Base-by-base conservation (phyloP, 2,113 vertebrate genomes). In the Emydocephalus ijimae region DNA sequence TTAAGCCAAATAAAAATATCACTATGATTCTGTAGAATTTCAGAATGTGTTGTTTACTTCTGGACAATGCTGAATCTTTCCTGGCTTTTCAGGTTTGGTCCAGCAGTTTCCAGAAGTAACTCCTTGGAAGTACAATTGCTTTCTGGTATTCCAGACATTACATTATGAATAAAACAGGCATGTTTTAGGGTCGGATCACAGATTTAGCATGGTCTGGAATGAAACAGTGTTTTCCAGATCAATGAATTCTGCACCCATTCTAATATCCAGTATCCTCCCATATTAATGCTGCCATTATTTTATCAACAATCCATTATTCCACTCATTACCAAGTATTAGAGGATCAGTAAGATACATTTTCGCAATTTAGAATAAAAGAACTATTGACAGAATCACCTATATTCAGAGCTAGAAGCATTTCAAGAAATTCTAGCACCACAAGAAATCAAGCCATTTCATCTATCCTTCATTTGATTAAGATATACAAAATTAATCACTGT, bases 351-450 rank as follows among this genome's bases (percentile, higher is more conserved):
- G 21, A 20, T 4, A 91, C 10, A 61, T 3, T 23, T 92, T 43
- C 7, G 1, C 8, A 39, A 29, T 5, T 43, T 10, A 39, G 5
- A 24, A 52, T 48, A 61, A 87, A 88, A 74, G 15, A 26, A 26
- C 1, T 9, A 81, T 55, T 43, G 50, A 64, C 50, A 89, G 34
- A 74, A 93, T 11, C 10, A 29, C 24, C 45, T 45, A 43, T 0
- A 50, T 0, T 59, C 1, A 91, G 94, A 89, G 89, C 14, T 43
- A 0, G 0, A 92, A 34, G 15, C 90, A 61, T 91, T 5, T 39
- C 0, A 54, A 52, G 56, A 91, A 81, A 81, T 81, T 93, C 87
- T 21, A 91, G 90, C 87, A 94, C 95, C 93, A 96, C 95, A 94
- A 94, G 94, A 92, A 92, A 86, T 94, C 91, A 91, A 91, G 45